Base-by-base conservation (phyloP, 2,888 invertebrate species). In the Phasia obesa region DNA sequence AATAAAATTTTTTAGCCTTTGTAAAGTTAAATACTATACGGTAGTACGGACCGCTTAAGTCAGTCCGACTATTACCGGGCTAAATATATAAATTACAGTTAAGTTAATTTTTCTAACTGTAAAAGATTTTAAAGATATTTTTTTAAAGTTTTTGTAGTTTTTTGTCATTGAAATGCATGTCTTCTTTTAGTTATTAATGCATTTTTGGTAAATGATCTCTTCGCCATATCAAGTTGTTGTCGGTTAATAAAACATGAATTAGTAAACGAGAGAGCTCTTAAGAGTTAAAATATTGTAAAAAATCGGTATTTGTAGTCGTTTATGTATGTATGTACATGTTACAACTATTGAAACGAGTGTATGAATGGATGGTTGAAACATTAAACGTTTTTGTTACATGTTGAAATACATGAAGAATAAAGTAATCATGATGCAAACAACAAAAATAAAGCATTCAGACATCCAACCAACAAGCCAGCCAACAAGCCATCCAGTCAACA, bases 351-450 rank as follows among this genome's bases (percentile, higher is more conserved):
- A 60, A 13, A n/a, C 4, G n/a, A 3, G 47, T 11, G 49, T 47
- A 73, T 77, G 77, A 70, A 81, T 77, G 71, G 57, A 81, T 76
- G 51, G 57, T 64, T 74, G 53, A 49, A 75, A 75, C 38, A 44
- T 73, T 64, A 31, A 75, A 49, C 64, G 57, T 69, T 71, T 44
- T 65, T 71, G 71, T 71, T 76, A 83, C 79, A 83, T 73, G 79
- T 76, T 79, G 60, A 19, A 64, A 67, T 76, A 83, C 83, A 83
- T 76, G 75, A 75, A 79, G 75, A 75, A 79, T 83, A 83, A 79
- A 76, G 79, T 79, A 83, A 79, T 83, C 79, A 79, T 79, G 79
- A 74, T 67, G 79, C 73, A 64, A 49, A 70, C 42, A 74, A 67
- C 17, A 62, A 21, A 69, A 59, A 15, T 25, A 44, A 49, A 73